Conservation (phyloP, 1,140 invertebrate species). For the Anoplolepis gracilipes region DNA sequence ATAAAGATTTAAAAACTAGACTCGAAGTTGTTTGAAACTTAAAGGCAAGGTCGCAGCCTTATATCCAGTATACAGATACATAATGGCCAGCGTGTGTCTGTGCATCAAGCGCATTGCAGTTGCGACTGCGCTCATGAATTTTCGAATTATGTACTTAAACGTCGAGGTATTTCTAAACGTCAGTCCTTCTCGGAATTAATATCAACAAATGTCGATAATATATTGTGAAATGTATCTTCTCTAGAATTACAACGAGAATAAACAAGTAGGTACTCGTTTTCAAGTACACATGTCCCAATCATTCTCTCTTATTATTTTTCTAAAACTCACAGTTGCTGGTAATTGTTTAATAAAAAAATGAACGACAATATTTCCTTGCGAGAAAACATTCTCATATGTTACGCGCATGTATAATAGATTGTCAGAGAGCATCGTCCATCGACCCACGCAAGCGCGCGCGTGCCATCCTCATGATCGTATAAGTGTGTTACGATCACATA, state of each 20-base stretch:
- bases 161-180: not conserved
- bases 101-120: slow-evolving; percentile 37
- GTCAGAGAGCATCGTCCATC: slow-evolving; percentile 43
- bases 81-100: slow-evolving; percentile 51
- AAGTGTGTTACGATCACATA: slow-evolving; percentile 29
- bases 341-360: no score
- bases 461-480: not conserved
- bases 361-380: not conserved
- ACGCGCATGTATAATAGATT: not conserved
- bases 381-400: slow-evolving; percentile 10
- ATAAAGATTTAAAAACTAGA: slow-evolving; percentile 71
- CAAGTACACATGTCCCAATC: no score
- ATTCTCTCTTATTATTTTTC: no score
- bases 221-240: not conserved
- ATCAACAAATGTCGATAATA: not conserved
- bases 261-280: no score
- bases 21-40: slow-evolving; percentile 81
- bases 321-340: no score
- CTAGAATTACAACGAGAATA: not conserved
- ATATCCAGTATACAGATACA: slow-evolving; percentile 66
- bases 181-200: not conserved
- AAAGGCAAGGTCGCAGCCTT: slow-evolving; percentile 81
- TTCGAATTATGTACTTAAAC: not conserved
- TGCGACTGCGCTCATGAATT: slow-evolving; percentile 19
- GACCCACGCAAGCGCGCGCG: slow-evolving; percentile 68